These are phyloP conservation scores for Patiria miniata DNA, from an alignment of 35 echinoderm and acorn worm genomes.

Conservation along the genomic window DNA sequence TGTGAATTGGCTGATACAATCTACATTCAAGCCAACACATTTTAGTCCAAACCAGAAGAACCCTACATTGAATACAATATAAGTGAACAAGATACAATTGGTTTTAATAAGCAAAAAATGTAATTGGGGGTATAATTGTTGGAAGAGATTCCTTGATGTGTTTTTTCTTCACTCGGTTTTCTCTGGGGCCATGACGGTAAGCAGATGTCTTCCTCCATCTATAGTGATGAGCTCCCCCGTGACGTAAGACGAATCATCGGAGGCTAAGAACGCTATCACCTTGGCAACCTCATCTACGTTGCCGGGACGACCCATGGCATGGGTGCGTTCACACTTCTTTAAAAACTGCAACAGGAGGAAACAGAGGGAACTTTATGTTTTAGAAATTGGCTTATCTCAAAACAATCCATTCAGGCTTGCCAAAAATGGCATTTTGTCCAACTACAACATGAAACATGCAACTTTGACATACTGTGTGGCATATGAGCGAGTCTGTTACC, in stretches of 20 bases:
- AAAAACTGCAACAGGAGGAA: slow-evolving; percentile 49
- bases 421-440: neutral
- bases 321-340: slow-evolving; percentile 56
- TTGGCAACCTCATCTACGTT: slow-evolving; percentile 62
- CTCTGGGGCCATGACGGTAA: neutral
- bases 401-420: no score
- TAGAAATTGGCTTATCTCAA: neutral
- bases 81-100: no score
- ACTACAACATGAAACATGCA: neutral
- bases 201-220: slow-evolving; percentile 74
- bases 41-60: no score
- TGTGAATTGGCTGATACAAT: no score
- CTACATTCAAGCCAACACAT: no score
- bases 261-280: slow-evolving; percentile 69
- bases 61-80: no score
- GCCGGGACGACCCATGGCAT: slow-evolving; percentile 65
- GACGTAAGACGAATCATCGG: slow-evolving; percentile 64
- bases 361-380: neutral
- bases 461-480: no score
- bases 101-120: no score
- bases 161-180: neutral
- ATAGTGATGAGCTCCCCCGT: slow-evolving; percentile 69
- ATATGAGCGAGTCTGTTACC: no score
- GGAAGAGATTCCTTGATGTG: neutral
- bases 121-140: no score